These are phyloP conservation scores for Stylophora pistillata DNA, from an alignment of 64 coral and sea anemone species.

Conservation along the genomic window DNA sequence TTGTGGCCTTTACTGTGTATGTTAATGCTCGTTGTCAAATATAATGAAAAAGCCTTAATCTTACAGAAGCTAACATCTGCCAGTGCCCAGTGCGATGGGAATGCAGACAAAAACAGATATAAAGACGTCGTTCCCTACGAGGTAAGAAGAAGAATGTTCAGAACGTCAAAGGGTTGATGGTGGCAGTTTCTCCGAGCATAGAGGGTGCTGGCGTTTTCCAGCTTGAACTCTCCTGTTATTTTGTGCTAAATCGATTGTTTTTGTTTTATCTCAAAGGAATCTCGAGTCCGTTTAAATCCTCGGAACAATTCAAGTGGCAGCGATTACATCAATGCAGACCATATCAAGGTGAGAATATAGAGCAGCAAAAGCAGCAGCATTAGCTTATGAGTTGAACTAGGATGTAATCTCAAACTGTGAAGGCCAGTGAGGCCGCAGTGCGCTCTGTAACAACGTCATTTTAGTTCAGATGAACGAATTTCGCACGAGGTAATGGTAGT, in stretches of 20 bases:
- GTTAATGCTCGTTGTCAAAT: too few species aligned
- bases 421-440: too few species aligned
- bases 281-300: conserved; percentile 84
- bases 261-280: conserved; percentile 61
- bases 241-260: not conserved
- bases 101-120: conserved; percentile 87
- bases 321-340: conserved; percentile 89
- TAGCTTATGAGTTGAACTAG: too few species aligned
- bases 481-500: too few species aligned
- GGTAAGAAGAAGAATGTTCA: conserved; percentile 28
- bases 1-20: too few species aligned
- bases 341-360: conserved; percentile 18
- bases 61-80: conserved; percentile 70
- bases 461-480: too few species aligned
- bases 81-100: conserved; percentile 52
- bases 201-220: too few species aligned
- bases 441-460: too few species aligned
- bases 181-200: too few species aligned
- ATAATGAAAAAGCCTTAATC: not conserved
- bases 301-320: conserved; percentile 61
- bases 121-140: conserved; percentile 90
- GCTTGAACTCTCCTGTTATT: not conserved
- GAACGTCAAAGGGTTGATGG: not conserved
- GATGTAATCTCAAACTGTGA: too few species aligned
- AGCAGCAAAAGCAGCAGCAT: too few species aligned